Percentiles rank a stretch among this genome's conserved stretches.
Evolutionary conservation across 1,140 invertebrate species (phyloP).

Genomic region (Pissodes strobi): DNA sequence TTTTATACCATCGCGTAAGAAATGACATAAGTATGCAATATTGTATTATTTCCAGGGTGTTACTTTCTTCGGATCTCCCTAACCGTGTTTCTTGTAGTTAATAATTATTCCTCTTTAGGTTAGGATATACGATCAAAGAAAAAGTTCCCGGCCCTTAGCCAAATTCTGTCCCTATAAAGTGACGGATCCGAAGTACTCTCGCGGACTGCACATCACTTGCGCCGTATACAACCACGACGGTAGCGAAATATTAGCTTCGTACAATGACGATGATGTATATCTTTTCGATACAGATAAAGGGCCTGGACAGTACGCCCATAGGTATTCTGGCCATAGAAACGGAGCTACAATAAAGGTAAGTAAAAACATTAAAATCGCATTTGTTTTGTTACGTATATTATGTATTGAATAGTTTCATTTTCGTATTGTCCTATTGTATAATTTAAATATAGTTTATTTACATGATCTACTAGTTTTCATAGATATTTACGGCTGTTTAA

Average conservation of each 20-base stretch:
- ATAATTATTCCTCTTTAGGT: slow-evolving; percentile 26
- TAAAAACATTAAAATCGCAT: too few relatives aligned
- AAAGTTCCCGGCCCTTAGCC: slow-evolving; percentile 30
- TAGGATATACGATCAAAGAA: slow-evolving; percentile 56
- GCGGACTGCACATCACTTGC: slow-evolving; percentile 74
- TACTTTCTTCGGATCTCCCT: too few relatives aligned
- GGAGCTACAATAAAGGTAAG: slow-evolving; percentile 76
- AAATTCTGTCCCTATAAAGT: slow-evolving; percentile 44
- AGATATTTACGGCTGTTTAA: too few relatives aligned
- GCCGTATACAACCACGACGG: slow-evolving; percentile 92
- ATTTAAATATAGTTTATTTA: too few relatives aligned
- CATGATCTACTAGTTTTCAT: too few relatives aligned
- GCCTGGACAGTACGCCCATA: slow-evolving; percentile 64
- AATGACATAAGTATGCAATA: too few relatives aligned
- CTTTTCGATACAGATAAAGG: slow-evolving; percentile 74
- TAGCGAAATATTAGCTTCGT: slow-evolving; percentile 86
- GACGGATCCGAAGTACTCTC: slow-evolving; percentile 25
- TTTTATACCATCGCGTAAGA: neutral
- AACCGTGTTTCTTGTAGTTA: too few relatives aligned
- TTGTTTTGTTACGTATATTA: too few relatives aligned
- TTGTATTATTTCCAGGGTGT: too few relatives aligned
- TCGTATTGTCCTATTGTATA: too few relatives aligned
- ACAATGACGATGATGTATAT: slow-evolving; percentile 94
- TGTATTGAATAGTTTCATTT: too few relatives aligned
- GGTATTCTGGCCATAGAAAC: slow-evolving; percentile 81